phyloP scores from a whole-genome alignment of 1,140 invertebrate genomes.

The Pollicipes pollicipes region DNA sequence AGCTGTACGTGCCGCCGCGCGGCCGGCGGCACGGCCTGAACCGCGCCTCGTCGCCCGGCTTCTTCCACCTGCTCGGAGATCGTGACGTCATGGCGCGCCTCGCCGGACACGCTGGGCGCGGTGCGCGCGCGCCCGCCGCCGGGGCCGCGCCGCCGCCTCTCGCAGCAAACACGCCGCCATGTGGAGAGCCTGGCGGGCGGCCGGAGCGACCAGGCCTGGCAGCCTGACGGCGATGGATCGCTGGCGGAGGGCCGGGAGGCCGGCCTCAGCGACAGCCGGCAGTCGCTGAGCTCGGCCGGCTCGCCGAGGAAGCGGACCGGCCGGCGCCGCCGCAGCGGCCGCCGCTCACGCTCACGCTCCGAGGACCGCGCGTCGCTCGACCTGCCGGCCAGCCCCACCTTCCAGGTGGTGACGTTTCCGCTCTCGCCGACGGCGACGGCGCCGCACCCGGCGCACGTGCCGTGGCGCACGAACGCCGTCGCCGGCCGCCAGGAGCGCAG shows the following conservation, averaged over 20 bases:
- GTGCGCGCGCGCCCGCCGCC: too few relatives aligned
- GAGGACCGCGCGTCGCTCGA: background rate
- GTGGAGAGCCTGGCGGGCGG: background rate
- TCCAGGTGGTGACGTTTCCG: background rate
- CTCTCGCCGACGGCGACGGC: background rate
- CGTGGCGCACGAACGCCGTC: background rate
- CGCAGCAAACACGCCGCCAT: background rate
- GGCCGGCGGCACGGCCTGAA: background rate
- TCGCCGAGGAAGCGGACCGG: background rate
- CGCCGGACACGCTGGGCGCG: constrained; percentile 40
- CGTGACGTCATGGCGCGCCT: constrained; percentile 71
- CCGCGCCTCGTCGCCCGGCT: constrained; percentile 24
- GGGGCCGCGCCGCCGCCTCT: background rate
- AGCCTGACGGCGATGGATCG: too few relatives aligned
- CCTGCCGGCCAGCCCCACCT: background rate
- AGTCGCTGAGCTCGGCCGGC: background rate
- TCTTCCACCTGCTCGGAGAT: constrained; percentile 62
- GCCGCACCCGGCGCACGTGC: background rate
- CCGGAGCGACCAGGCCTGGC: background rate
- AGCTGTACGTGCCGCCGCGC: constrained; percentile 9
- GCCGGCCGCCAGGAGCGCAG: background rate
- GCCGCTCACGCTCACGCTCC: background rate
- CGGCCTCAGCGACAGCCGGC: background rate
- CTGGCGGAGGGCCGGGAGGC: too few relatives aligned
- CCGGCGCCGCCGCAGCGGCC: too few relatives aligned